A percentile compares a stretch with the other conserved stretches of the same genome.
Evolutionary conservation across 1,140 invertebrate species (phyloP).

Genomic region (Pectinophora gossypiella): DNA sequence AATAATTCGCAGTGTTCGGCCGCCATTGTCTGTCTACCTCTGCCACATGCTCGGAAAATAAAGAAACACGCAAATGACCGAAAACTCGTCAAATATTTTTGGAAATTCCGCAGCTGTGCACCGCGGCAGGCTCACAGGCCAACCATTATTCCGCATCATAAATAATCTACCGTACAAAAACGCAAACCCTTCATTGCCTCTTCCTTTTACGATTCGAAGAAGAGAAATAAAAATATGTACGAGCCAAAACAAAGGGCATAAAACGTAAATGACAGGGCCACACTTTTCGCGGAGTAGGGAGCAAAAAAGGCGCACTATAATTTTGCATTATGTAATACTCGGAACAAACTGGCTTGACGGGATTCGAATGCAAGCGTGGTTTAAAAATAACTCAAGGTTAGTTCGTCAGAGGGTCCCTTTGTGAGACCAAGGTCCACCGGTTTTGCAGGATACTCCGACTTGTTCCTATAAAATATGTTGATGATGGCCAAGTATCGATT

Average conservation of each 20-base stretch:
- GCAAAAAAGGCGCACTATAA: constrained; percentile 56
- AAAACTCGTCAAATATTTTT: constrained; percentile 28
- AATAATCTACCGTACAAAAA: constrained; percentile 67
- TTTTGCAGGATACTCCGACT: constrained; percentile 51
- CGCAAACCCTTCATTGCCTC: constrained; percentile 70
- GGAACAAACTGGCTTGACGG: constrained; percentile 62
- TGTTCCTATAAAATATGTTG: neutral
- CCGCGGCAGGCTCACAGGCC: constrained; percentile 33
- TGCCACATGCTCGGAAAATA: neutral
- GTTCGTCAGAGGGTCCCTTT: constrained; percentile 64
- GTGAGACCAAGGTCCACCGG: constrained; percentile 69
- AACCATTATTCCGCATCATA: constrained; percentile 65
- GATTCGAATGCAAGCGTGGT: constrained; percentile 62
- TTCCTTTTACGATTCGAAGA: constrained; percentile 72
- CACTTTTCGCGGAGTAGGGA: constrained; percentile 59
- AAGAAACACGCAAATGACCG: neutral
- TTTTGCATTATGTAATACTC: constrained; percentile 72
- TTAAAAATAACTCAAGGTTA: constrained; percentile 74
- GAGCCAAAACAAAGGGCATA: constrained; percentile 67
- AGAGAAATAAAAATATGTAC: constrained; percentile 69
- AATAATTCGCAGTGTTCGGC: constrained; percentile 2
- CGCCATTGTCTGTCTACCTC: neutral
- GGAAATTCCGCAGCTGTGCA: constrained; percentile 47
- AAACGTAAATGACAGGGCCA: constrained; percentile 69
- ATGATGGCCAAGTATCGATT: constrained; percentile 1